Base-by-base conservation (phyloP, 2,888 invertebrate genomes). In the Eurytoma californica region DNA sequence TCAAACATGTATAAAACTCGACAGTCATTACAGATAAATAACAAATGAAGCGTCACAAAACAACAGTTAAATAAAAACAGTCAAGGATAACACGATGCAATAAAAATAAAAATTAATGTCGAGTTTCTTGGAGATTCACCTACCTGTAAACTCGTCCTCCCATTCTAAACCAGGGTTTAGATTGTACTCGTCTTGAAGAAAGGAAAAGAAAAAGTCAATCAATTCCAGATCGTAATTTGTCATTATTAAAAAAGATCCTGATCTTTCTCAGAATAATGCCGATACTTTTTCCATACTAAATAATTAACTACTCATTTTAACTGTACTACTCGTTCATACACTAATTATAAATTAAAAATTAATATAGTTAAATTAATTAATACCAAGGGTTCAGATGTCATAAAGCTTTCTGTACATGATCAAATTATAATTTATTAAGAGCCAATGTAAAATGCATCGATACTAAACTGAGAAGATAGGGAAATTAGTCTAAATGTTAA, bases 81-180 rank as follows among this genome's bases (percentile, higher is more conserved):
- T 39, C 20, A 70, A 72, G 57, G 51, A 39, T 65, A 14, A 55
- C 58, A 76, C 61, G 55, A 74, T 61, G 63, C 68, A 65, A 78
- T 49, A 66, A 63, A 53, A 67, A 76, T 61, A 55, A 13, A 63
- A 30, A 58, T 30, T 75, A 66, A 80, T 39, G 72, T 79, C 79
- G 80, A 82, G 76, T 79, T 80, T 80, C 78, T 72, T 47, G 28
- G 72, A 82, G 79, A 82, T 80, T 89, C 93, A 95, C 97, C 97
- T 97, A 97, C 97, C 97, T 97, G 97, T 97, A 93, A 97, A 97
- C 94, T 97, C 97, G 96, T 97, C 97, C 95, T 97, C 97, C 97
- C 97, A 97, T 94, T 97, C 97, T 97, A 97, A 97, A 96, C 97
- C 97, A 94, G 97, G 97, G 95, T 97, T 97, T 95, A 97, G 97